phyloP scores from a whole-genome alignment of 2,797 vertebrate genomes.

The Parambassis ranga region DNA sequence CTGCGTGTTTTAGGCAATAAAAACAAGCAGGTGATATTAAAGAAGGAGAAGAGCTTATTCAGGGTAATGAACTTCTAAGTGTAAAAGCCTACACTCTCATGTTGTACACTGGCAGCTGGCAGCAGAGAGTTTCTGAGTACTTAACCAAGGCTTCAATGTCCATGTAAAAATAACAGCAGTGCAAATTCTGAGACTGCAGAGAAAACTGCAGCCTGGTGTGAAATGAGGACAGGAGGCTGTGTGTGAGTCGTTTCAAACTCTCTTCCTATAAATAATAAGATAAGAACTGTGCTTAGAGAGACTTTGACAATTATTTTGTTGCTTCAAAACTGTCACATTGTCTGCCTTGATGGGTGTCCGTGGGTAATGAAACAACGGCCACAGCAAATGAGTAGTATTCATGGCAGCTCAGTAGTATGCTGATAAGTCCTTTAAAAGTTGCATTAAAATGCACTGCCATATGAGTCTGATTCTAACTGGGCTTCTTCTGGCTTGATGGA shows the following conservation, averaged over 20 bases:
- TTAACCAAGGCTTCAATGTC: background rate
- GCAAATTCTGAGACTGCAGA: no score
- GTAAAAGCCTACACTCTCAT: no score
- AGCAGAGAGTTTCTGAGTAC: background rate
- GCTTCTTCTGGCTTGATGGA: background rate
- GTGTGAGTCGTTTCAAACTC: background rate
- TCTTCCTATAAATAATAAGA: background rate
- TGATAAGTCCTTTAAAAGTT: background rate
- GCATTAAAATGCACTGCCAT: background rate
- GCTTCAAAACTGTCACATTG: background rate
- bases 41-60: background rate
- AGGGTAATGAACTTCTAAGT: constrained; percentile 4
- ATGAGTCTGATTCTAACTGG: no score
- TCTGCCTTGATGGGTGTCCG: background rate
- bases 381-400: background rate
- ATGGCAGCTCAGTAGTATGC: background rate
- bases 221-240: background rate
- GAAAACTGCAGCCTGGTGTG: no score
- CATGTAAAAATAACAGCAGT: background rate
- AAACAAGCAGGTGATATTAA: constrained; percentile 2
- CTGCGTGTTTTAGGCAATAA: background rate
- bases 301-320: background rate
- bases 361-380: background rate
- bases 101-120: no score
- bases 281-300: background rate